phyloP scores from a whole-genome alignment of 2,113 vertebrate species.

The Oncorhynchus masou region DNA sequence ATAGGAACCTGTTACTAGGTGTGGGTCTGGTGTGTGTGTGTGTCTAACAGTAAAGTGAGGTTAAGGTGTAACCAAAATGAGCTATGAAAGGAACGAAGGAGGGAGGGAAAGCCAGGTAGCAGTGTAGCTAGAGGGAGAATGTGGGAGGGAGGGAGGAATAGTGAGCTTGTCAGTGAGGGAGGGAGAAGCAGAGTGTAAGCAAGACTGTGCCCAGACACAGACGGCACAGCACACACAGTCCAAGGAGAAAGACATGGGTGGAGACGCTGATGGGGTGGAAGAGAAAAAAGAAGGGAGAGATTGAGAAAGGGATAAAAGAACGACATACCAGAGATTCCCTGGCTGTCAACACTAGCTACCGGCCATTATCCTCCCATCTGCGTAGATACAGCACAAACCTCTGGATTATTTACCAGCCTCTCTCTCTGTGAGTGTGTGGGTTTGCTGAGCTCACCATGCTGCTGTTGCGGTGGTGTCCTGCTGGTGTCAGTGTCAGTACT shows the following conservation, averaged over 20 bases:
- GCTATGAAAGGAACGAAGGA: neutral
- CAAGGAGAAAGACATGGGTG: slow-evolving; percentile 47
- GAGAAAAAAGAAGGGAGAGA: slow-evolving; percentile 24
- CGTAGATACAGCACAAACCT: slow-evolving; percentile 23
- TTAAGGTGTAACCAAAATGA: slow-evolving; percentile 57
- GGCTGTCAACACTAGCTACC: slow-evolving; percentile 7
- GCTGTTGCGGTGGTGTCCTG: slow-evolving; percentile 39
- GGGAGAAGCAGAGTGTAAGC: slow-evolving; percentile 60
- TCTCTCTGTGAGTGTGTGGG: slow-evolving; percentile 34
- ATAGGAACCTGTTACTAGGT: slow-evolving; percentile 34
- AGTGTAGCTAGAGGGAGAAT: slow-evolving; percentile 33
- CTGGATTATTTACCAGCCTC: slow-evolving; percentile 67
- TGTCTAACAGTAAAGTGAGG: slow-evolving; percentile 28
- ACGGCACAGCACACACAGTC: slow-evolving; percentile 36
- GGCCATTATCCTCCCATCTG: slow-evolving; percentile 42
- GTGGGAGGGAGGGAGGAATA: slow-evolving; percentile 48
- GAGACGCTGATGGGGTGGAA: slow-evolving; percentile 24
- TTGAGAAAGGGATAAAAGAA: slow-evolving; percentile 38
- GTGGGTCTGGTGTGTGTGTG: slow-evolving; percentile 49
- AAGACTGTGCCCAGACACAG: slow-evolving; percentile 60
- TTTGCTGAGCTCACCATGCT: slow-evolving; percentile 56
- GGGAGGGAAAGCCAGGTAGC: slow-evolving; percentile 24
- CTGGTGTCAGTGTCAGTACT: slow-evolving; percentile 53
- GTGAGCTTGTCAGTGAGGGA: slow-evolving; percentile 57
- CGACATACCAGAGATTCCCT: neutral